phyloP scores from a whole-genome alignment of 2,888 invertebrate genomes.

The Aporophyla nigra region DNA sequence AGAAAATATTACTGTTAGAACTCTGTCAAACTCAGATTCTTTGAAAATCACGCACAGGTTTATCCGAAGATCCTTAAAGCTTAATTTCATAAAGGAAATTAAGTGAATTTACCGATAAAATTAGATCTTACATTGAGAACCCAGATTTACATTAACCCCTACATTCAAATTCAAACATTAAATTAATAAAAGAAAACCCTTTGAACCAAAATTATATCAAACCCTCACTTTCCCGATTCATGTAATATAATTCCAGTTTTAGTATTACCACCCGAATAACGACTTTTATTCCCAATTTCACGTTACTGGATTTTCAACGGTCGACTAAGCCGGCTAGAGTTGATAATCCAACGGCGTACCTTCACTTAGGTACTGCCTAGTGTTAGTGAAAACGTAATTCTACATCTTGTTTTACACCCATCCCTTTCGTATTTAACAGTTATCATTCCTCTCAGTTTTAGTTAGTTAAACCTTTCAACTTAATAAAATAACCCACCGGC shows the following conservation, averaged over 20 bases:
- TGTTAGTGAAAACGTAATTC: neutral
- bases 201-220: conserved; percentile 26
- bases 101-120: neutral
- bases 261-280: conserved; percentile 11
- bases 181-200: conserved; percentile 27
- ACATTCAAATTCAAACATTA: conserved; percentile 7
- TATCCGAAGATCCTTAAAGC: neutral
- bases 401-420: conserved; percentile 26
- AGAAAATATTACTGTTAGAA: neutral
- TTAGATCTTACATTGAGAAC: neutral
- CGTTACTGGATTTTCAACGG: neutral
- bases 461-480: conserved; percentile 44
- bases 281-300: neutral
- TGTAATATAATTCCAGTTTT: conserved; percentile 32
- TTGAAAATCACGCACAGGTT: neutral
- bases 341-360: neutral
- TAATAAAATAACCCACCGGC: conserved; percentile 35
- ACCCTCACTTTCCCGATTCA: neutral
- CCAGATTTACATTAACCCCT: neutral
- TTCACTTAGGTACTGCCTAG: neutral
- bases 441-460: conserved; percentile 30
- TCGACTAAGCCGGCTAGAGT: neutral
- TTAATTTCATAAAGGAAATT: neutral
- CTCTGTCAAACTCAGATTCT: neutral
- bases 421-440: conserved; percentile 31